Conservation (phyloP, 92 coral and sea anemone species). For the Plumapathes pennacea region DNA sequence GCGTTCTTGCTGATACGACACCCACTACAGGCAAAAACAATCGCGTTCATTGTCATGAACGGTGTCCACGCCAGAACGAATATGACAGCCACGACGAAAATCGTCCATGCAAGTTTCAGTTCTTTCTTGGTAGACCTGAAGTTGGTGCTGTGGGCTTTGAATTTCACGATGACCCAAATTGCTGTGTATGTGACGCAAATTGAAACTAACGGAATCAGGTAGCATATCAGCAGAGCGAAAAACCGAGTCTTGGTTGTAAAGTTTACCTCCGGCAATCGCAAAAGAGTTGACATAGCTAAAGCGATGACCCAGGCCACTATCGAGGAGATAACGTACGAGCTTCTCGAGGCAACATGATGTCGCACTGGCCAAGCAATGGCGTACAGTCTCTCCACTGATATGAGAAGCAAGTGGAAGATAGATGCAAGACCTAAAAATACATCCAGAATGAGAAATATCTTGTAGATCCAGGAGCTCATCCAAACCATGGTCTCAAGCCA, state of each 20-base stretch:
- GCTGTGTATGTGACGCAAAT: slow-evolving; percentile 43
- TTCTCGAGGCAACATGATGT: slow-evolving; percentile 54
- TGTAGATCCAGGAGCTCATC: slow-evolving; percentile 41
- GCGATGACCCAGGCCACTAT: slow-evolving; percentile 37
- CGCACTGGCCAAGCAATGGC: slow-evolving; percentile 72
- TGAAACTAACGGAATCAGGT: slow-evolving; percentile 32
- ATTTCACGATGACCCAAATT: slow-evolving; percentile 46
- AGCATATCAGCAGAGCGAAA: slow-evolving; percentile 36
- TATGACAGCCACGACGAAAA: slow-evolving; percentile 38
- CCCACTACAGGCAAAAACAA: slow-evolving; percentile 25
- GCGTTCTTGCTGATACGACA: slow-evolving; percentile 27
- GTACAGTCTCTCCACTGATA: slow-evolving; percentile 59
- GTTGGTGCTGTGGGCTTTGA: slow-evolving; percentile 41
- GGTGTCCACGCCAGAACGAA: slow-evolving; percentile 62
- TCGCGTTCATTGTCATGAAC: slow-evolving; percentile 55
- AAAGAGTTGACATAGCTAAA: slow-evolving; percentile 18
- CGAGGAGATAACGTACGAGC: slow-evolving; percentile 33
- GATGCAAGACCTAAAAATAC: slow-evolving; percentile 59
- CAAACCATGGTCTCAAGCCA: slow-evolving; percentile 53
- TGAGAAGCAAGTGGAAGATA: slow-evolving; percentile 55
- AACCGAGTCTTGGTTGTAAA: slow-evolving; percentile 38
- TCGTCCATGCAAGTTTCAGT: slow-evolving; percentile 39
- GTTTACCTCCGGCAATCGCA: slow-evolving; percentile 33
- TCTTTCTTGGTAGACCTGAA: slow-evolving; percentile 51
- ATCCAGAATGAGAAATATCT: slow-evolving; percentile 51